Base-by-base conservation (phyloP, 2,888 invertebrate species). In the Mycalesis mineus region DNA sequence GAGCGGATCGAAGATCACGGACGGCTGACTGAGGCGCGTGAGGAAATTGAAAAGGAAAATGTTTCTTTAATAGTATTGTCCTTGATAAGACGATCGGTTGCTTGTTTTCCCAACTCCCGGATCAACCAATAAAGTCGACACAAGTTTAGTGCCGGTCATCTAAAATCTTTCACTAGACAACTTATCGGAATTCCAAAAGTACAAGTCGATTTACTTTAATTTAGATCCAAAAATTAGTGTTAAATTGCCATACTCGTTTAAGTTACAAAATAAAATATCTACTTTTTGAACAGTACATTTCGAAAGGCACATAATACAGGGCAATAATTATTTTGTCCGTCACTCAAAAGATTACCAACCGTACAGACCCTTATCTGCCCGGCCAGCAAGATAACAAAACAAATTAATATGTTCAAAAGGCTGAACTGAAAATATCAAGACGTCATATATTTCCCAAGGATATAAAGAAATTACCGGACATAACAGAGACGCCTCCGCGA, bases 11-110 rank as follows among this genome's bases (percentile, higher is more conserved):
- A 80, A 84, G 84, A 88, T 88, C 87, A 79, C 74, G 78, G 80
- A 77, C 80, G 84, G 77, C 80, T 88, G 85, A 82, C 84, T 82
- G 75, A 81, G 79, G 82, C 80, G 87, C 86, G 87, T 87, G 74
- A 80, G 80, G 77, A 83, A 85, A 87, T 88, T 84, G 82, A 85
- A 87, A 83, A 80, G 73, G 76, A 74, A 84, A 85, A 82, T 75
- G 78, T 81, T 80, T 76, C 72, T 75, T 80, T 79, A 79, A 80
- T 78, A 73, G 72, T 73, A 78, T 80, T 84, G 78, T 78, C 77
- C 73, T 76, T 75, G 70, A 71, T 68, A 54, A 65, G 71, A 67
- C 65, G 66, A 70, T 72, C 72, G 67, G 73, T 74, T 73, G 72
- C 75, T 75, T 75, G 71, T 70, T 74, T 39, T 58, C 44, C 11